Percentiles rank a stretch among this genome's conserved stretches.
phyloP scores from a whole-genome alignment of 2,888 invertebrate species.

The Cerastoderma edule region DNA sequence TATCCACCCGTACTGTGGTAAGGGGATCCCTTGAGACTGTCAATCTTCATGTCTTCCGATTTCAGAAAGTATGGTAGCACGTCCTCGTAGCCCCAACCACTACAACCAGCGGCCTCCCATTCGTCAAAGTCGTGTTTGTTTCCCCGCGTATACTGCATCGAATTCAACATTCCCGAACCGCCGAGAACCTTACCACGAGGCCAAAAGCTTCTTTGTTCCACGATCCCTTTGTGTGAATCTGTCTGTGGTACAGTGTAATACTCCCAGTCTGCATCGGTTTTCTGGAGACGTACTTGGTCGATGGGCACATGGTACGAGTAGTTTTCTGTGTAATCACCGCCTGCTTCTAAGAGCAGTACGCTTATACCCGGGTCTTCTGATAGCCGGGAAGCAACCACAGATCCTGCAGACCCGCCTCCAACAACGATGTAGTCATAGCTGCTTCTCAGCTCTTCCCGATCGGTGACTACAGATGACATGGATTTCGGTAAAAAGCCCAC shows the following conservation, averaged over 20 bases:
- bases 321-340: constrained; percentile 50
- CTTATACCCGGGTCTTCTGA: constrained; percentile 44
- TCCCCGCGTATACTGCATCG: constrained; percentile 54
- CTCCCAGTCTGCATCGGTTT: constrained; percentile 48
- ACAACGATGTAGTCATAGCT: constrained; percentile 56
- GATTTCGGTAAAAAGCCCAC: constrained; percentile 6
- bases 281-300: constrained; percentile 43
- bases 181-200: constrained; percentile 55
- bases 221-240: constrained; percentile 39
- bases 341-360: constrained; percentile 51
- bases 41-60: constrained; percentile 52
- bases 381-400: constrained; percentile 50
- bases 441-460: constrained; percentile 24
- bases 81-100: constrained; percentile 54
- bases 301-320: constrained; percentile 45
- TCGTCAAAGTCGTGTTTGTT: constrained; percentile 49
- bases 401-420: constrained; percentile 44
- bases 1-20: constrained; percentile 53
- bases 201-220: constrained; percentile 42
- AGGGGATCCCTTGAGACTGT: constrained; percentile 43
- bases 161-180: constrained; percentile 53
- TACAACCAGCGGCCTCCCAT: constrained; percentile 46
- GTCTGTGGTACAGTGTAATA: constrained; percentile 56
- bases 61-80: constrained; percentile 57
- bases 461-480: constrained; percentile 41